Conservation (phyloP, 2,797 vertebrate genomes). For the Characodon lateralis region DNA sequence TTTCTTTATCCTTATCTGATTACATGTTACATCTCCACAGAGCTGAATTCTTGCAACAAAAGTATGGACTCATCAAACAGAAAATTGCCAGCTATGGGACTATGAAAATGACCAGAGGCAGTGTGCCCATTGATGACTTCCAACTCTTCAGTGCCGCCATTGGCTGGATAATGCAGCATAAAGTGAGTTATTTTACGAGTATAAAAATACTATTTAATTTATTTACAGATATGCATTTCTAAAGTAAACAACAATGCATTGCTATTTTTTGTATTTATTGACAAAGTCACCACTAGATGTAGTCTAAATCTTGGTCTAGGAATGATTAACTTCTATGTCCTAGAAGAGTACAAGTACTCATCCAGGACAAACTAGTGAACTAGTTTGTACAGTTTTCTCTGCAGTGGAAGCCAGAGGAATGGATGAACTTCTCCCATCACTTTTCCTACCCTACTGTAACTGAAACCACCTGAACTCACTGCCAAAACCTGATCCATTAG, state of each 20-base stretch:
- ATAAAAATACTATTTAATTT: not conserved
- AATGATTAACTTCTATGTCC: slow-evolving; percentile 27
- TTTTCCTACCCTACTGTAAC: slow-evolving; percentile 65
- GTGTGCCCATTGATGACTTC: slow-evolving; percentile 57
- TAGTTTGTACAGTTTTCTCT: not conserved
- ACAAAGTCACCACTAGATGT: slow-evolving; percentile 56
- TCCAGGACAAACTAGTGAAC: slow-evolving; percentile 2
- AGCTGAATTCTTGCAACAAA: slow-evolving; percentile 50
- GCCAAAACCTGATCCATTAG: slow-evolving; percentile 61
- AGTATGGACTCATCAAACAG: slow-evolving; percentile 37
- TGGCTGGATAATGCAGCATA: slow-evolving; percentile 80
- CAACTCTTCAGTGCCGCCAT: slow-evolving; percentile 71
- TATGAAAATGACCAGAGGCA: slow-evolving; percentile 45
- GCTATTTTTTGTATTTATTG: not conserved
- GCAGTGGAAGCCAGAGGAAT: slow-evolving; percentile 17
- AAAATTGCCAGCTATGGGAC: slow-evolving; percentile 28
- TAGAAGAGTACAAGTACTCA: slow-evolving; percentile 18
- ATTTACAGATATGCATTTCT: not conserved
- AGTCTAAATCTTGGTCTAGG: slow-evolving; percentile 61
- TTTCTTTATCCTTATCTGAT: slow-evolving; percentile 22
- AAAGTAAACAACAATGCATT: not conserved
- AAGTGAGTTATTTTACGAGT: slow-evolving; percentile 62
- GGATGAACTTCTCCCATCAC: slow-evolving; percentile 44
- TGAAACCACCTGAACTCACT: slow-evolving; percentile 58
- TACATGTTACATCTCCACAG: slow-evolving; percentile 48